Percentiles rank a stretch among this genome's conserved stretches.
Conservation (phyloP, 2,797 vertebrate species). For the Cuniculus paca region DNA sequence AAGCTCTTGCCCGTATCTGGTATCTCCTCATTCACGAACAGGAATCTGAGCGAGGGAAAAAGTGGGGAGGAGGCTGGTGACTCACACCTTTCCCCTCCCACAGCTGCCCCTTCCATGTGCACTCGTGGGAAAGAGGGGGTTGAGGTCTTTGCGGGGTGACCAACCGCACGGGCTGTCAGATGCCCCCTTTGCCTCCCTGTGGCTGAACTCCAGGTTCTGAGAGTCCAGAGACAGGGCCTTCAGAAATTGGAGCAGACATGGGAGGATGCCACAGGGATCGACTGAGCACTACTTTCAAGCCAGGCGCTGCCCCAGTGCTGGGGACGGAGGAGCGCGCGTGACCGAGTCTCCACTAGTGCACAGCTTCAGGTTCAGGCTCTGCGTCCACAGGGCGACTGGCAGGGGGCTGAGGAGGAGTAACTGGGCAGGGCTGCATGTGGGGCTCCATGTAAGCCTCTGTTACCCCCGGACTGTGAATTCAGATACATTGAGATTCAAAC, state of each 20-base stretch:
- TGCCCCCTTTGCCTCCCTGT: not conserved
- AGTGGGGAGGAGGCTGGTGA: slow-evolving; percentile 11
- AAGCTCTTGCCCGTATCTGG: not conserved
- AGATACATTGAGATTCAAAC: not conserved
- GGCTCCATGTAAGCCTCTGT: not conserved
- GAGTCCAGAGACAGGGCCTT: not conserved
- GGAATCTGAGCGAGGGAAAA: slow-evolving; percentile 51
- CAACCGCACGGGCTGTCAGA: not conserved
- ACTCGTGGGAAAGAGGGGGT: not conserved
- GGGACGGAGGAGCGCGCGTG: accelerated
- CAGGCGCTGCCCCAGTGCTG: not conserved
- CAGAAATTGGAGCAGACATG: not conserved
- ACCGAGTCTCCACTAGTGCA: accelerated
- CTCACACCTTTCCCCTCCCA: not conserved
- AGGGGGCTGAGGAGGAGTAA: not conserved
- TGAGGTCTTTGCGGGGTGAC: not conserved
- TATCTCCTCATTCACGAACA: not conserved
- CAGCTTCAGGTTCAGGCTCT: too few species aligned
- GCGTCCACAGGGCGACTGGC: not conserved
- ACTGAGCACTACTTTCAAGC: not conserved
- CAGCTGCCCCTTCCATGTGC: accelerated
- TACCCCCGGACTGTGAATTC: not conserved
- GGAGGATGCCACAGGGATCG: not conserved
- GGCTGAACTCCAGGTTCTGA: not conserved
- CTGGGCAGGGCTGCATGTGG: accelerated